Evolutionary conservation across 2,113 vertebrate genomes (phyloP), one percentile per base, ranked within the genome.

Genomic region (Cariama cristata): DNA sequence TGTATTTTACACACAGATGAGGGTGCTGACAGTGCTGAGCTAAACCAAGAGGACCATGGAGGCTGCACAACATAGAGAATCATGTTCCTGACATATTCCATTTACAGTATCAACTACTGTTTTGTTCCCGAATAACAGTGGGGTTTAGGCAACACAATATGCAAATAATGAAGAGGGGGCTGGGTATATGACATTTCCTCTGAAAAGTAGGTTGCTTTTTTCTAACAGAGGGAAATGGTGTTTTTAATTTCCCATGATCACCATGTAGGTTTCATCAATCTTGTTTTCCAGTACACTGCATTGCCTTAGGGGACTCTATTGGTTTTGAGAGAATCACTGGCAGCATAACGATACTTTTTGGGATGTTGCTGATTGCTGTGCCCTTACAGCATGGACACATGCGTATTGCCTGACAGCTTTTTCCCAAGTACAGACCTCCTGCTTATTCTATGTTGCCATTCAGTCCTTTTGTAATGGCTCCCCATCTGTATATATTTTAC

Each of bases 361-460:
- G 10, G 19, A 12, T 73, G 40, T 5, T 91, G 30, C 21, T 66
- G 27, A 4, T n/a, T 58, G 64, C 64, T 77, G 16, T 69, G 35
- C 40, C 18, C 16, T 0, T n/a, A 6, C 53, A 58, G 30, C 22
- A 11, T 0, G 16, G n/a, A 52, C 11, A 33, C 7, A 4, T 13
- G 17, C 12, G 4, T 35, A 8, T 49, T 0, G 4, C 38, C 59
- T n/a, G 24, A 22, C 19, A 62, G 20, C 9, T 72, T 53, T 69
- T 62, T 35, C 27, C 76, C 23, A 49, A 26, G 35, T 56, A n/a
- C 8, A 8, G 7, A 14, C 6, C 8, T 86, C 19, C 44, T 64
- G 14, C 35, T 87, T 80, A 12, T 32, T 74, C 33, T 59, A 2
- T 38, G 23, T 49, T 81, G 23, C 27, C 44, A 33, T 69, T 22